Evolutionary conservation across 2,113 vertebrate species (phyloP).

Genomic region (Sitta europaea): DNA sequence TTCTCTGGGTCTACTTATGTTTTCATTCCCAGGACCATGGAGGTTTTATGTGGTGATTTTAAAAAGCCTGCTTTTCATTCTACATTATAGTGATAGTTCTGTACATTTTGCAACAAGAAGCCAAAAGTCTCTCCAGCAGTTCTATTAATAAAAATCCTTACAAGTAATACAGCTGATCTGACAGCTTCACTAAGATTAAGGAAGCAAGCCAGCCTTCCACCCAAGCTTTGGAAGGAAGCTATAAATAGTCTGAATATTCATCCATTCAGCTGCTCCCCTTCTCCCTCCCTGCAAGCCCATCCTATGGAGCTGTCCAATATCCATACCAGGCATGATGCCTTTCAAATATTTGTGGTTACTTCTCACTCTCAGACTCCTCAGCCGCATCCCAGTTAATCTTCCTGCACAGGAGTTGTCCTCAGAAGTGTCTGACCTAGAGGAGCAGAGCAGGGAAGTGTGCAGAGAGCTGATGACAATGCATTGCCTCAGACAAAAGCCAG

Average conservation of each 20-base stretch:
- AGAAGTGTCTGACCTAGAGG: background rate
- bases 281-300: background rate
- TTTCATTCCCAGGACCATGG: background rate
- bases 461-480: background rate
- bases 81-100: background rate
- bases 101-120: background rate
- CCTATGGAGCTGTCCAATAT: background rate
- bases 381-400: background rate
- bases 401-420: background rate
- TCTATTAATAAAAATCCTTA: background rate
- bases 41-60: background rate
- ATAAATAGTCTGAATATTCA: background rate
- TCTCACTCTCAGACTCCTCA: background rate
- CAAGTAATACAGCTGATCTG: background rate
- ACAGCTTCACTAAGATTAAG: background rate
- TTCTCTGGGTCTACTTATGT: background rate
- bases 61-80: background rate
- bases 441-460: accelerated
- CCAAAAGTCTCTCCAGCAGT: background rate
- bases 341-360: background rate
- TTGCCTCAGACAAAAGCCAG: background rate
- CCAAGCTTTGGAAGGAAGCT: background rate
- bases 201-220: background rate
- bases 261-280: background rate
- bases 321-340: background rate